Evolutionary conservation across 2,797 vertebrate genomes (phyloP), one percentile per base, ranked within the genome.

Genomic region (Malurus leucopterus): DNA sequence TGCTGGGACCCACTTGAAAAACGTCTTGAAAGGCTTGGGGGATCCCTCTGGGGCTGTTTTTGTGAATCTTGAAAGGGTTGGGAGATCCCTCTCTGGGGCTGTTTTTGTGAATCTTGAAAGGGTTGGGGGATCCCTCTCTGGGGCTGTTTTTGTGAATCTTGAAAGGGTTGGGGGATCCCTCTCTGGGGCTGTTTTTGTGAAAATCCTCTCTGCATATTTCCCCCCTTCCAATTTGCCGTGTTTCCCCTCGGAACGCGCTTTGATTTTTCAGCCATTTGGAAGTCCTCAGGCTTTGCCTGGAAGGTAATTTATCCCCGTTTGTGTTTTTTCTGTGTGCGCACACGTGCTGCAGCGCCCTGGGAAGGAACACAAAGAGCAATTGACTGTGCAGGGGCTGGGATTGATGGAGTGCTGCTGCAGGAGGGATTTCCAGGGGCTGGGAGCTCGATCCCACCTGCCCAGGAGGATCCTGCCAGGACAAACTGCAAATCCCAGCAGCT

Each of bases 221-320:
- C 0, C 86, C 71, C 81, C 21, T 90, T 82, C 80, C 71, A 68
- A 88, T 86, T 91, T 74, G 24, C 61, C 0, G 3, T 29, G 4
- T 89, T 93, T 57, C 77, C 78, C 91, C 64, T 16, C 21, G 62
- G 88, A 94, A 90, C 38, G 62, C 44, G 78, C 90, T 95, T 95
- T 95, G 95, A 93, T 94, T 94, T 95, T 90, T 86, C 92, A 88
- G 95, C 81, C 34, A 58, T 93, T 94, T 86, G 4, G 10, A 55
- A 95, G 86, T 71, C 92, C 78, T 86, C 76, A 46, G 84, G 91
- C 90, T 94, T 90, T 81, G 79, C 88, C 88, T 80, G 72, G 76
- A 46, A 94, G 92, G 91, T 85, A 64, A 93, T 93, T 95, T 69
- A 81, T 83, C 38, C 72, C 11, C 7, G 55, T 87, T 91, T 70